These are phyloP conservation scores for Zaprionus capensis DNA, from an alignment of 1,140 invertebrate genomes.

Conservation along the genomic window DNA sequence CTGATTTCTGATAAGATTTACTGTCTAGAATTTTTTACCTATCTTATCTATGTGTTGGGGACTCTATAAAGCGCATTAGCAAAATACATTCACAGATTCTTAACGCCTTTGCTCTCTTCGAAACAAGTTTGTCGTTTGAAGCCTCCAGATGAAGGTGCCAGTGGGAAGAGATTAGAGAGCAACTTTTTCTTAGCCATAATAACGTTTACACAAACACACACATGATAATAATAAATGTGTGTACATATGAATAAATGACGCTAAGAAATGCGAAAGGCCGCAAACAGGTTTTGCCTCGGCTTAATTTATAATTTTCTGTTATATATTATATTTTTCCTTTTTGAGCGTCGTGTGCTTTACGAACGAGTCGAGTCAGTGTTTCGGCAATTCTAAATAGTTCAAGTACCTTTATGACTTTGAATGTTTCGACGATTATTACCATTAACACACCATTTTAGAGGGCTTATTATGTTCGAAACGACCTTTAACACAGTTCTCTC, in stretches of 20 bases:
- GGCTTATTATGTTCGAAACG: neutral
- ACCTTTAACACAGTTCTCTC: neutral
- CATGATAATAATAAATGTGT: neutral
- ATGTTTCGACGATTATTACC: neutral
- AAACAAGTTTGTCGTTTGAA: conserved; percentile 25
- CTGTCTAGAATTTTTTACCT: neutral
- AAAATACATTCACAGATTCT: neutral
- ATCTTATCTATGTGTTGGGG: neutral
- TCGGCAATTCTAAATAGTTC: neutral
- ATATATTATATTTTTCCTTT: conserved; percentile 25
- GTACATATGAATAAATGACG: conserved; percentile 27
- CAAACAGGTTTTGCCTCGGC: conserved; percentile 34
- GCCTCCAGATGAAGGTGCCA: conserved; percentile 15
- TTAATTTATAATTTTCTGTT: conserved; percentile 33
- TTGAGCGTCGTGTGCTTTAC: neutral
- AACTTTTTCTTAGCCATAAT: conserved; percentile 38
- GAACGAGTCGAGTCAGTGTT: neutral
- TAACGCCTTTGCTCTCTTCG: neutral
- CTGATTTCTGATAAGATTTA: conserved; percentile 3
- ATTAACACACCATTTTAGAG: neutral
- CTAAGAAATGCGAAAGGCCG: conserved; percentile 38
- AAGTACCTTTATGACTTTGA: neutral
- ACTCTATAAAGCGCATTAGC: conserved; percentile 4
- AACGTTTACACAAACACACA: conserved; percentile 15
- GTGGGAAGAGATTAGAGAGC: conserved; percentile 44